Evolutionary conservation across 2,113 vertebrate species (phyloP), one percentile per base, ranked within the genome.

Genomic region (Hepsetus odoe): DNA sequence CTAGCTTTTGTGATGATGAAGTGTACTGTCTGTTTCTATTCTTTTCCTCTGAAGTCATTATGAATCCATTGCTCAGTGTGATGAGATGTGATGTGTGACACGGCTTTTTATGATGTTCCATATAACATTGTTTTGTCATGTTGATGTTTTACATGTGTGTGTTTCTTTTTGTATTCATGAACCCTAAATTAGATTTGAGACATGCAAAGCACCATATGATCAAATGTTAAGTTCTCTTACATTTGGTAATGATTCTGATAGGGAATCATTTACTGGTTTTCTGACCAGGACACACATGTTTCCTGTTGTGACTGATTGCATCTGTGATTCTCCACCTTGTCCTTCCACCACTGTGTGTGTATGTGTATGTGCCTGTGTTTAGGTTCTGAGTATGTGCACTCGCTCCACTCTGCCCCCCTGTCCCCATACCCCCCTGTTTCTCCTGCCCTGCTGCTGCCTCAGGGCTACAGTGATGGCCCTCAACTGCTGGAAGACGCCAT

Each of bases 401-500:
- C 87, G 87, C 77, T 90, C 89, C 88, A 88, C 87, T 90, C 90
- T 77, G 84, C 88, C 86, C 86, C 89, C 85, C 85, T 72, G 82
- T 86, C 88, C 84, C 87, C 90, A 86, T 88, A 89, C 80, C 91
- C 92, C 82, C 91, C 91, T 3, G 80, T 90, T 80, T 93, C 92
- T 83, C 91, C 92, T 59, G 88, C 91, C 88, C 89, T 93, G 85
- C 87, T 93, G 83, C 86, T 93, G 86, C 91, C 91, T 86, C 86
- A 91, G 71, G 91, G 93, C 80, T 91, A 90, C 86, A 86, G 77
- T 83, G 91, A 92, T 84, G 88, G 84, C 87, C 88, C 91, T 85
- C 85, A 85, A 28, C 86, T 87, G 28, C 86, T 93, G 91, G 93
- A 94, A 18, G 90, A 93, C 86, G 89, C 85, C 90, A 92, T 94